These are phyloP conservation scores for Aspidiotus destructor DNA, from an alignment of 2,888 invertebrate species.

Conservation along the genomic window DNA sequence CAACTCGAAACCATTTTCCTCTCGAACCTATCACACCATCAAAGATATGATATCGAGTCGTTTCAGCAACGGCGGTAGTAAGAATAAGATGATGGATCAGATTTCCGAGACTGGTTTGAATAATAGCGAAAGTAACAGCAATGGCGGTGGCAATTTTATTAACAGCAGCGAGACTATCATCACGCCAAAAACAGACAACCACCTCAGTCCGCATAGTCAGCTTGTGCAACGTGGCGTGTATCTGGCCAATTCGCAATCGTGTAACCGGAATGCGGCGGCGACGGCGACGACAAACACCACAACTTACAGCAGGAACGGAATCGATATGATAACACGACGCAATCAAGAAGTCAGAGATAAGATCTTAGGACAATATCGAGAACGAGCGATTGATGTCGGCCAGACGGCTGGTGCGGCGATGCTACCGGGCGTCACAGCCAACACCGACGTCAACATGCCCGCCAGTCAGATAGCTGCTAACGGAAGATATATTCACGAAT, in stretches of 20 bases:
- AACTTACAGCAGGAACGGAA: not conserved
- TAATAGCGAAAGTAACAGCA: conserved; percentile 30
- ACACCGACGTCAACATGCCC: not conserved
- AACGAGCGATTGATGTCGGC: conserved; percentile 28
- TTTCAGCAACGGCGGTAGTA: conserved; percentile 44
- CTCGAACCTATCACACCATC: conserved; percentile 64
- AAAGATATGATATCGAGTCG: conserved; percentile 74
- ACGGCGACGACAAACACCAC: not conserved
- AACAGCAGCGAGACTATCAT: conserved; percentile 34
- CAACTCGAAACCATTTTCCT: conserved; percentile 42
- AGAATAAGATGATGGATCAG: conserved; percentile 30
- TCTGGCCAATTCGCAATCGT: conserved; percentile 35
- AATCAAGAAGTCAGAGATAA: conserved; percentile 36
- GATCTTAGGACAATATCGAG: conserved; percentile 17
- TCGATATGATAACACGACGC: conserved; percentile 31
- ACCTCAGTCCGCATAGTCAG: conserved; percentile 39
- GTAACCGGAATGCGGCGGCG: conserved; percentile 23
- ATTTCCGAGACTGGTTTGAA: conserved; percentile 32
- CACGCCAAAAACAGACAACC: conserved; percentile 31
- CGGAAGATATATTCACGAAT: conserved; percentile 9
- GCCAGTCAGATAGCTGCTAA: conserved; percentile 1
- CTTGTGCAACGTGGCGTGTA: conserved; percentile 40
- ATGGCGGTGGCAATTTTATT: no score
- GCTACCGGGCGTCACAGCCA: conserved; percentile 6
- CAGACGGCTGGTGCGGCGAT: conserved; percentile 7